Evolutionary conservation across 2,888 invertebrate species (phyloP), one percentile per base, ranked within the genome.

Genomic region (Calameuta idolon): DNA sequence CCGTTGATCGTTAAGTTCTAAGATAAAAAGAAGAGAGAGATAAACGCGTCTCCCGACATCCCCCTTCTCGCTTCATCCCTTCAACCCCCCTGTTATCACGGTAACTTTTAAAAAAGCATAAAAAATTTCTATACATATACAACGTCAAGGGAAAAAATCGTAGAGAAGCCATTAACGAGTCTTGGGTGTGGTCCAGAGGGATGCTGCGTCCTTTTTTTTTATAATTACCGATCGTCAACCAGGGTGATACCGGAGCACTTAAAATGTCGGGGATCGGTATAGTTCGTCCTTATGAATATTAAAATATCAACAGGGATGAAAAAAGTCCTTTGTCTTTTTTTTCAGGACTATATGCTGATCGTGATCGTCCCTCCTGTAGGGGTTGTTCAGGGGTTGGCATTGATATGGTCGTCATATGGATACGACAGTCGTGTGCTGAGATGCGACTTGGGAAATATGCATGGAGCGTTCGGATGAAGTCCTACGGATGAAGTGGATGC

Each of bases 381-480:
- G 23, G 1, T 55, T 55, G 9, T 23, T 55, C 40, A 23, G 23
- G 40, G 40, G 40, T 55, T 9, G 71, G 73, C 55, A 74, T 76
- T 76, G 76, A 71, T 73, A 30, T 23, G 40, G 68, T 30, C 74
- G 74, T 78, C 68, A 12, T 71, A 12, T 15, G 35, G 35, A 37
- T 69, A 73, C 40, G 76, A 12, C 35, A 34, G 77, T 37, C 31
- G 68, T 75, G 77, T 83, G 84, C 83, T 83, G 83, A 83, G 81
- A 84, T 83, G 81, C 81, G 77, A 79, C 83, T 82, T 77, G 82
- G 83, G 82, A 83, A 86, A 84, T 84, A 85, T 83, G 81, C 83
- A 68, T 75, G 74, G 71, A 82, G 82, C 75, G 79, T 81, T 82
- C 23, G 40, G 9, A 55, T 55, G 81, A 73, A 81, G 79, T 78